Evolutionary conservation across 1,140 invertebrate species (phyloP).

Genomic region (Rhagoletis zephyria): DNA sequence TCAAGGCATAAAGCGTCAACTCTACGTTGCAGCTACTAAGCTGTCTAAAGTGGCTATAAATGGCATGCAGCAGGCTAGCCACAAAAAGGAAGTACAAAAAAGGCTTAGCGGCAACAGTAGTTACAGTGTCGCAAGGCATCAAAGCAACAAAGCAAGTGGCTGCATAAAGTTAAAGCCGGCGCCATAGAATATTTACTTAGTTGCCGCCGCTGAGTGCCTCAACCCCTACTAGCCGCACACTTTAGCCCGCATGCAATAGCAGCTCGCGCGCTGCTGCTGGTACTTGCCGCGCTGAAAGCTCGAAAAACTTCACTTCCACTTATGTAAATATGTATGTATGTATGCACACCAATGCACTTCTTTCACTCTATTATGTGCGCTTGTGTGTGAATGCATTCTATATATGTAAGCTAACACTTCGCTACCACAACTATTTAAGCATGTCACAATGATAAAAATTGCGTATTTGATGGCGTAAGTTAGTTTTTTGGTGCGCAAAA

Average conservation of each 20-base stretch:
- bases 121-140: neutral
- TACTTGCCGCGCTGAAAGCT: too few species aligned
- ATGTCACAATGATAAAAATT: constrained; percentile 47
- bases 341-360: neutral
- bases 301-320: neutral
- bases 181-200: neutral
- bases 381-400: neutral
- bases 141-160: neutral
- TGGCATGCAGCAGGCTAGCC: neutral
- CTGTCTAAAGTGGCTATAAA: constrained; percentile 7
- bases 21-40: neutral
- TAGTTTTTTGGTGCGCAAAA: constrained; percentile 37
- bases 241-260: neutral
- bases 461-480: constrained; percentile 53
- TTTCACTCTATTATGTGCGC: neutral
- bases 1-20: neutral
- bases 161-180: neutral
- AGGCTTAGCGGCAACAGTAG: neutral
- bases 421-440: constrained; percentile 30
- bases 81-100: neutral
- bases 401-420: neutral
- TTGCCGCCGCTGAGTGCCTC: neutral
- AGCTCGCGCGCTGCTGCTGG: neutral
- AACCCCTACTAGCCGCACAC: neutral
- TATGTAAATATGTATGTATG: too few species aligned